Evolutionary conservation across 2,797 vertebrate species (phyloP).

Genomic region (Rhinichthys osculus): DNA sequence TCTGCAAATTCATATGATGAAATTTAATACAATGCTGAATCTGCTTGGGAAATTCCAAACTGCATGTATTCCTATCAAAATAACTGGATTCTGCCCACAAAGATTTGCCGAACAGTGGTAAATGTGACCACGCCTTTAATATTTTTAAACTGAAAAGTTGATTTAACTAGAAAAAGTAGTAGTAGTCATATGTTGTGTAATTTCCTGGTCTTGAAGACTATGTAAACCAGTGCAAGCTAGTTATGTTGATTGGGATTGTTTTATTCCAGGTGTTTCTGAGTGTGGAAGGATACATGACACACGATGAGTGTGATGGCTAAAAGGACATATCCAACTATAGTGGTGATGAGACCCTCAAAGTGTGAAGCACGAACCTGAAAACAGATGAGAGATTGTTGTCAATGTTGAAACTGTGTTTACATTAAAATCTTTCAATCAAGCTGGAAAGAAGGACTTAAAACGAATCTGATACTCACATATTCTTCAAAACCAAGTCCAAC

Average conservation of each 20-base stretch:
- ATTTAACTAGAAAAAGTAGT: background rate
- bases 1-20: background rate
- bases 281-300: conserved; percentile 96
- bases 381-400: background rate
- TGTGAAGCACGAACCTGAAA: conserved; percentile 94
- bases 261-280: background rate
- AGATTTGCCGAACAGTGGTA: background rate
- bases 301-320: conserved; percentile 95
- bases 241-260: background rate
- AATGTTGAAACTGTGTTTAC: background rate
- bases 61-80: background rate
- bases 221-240: background rate
- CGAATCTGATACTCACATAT: conserved; percentile 84
- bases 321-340: conserved; percentile 96
- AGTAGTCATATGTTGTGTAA: too few species aligned
- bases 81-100: background rate
- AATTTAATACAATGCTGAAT: background rate
- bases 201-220: background rate
- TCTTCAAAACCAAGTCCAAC: conserved; percentile 97
- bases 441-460: background rate
- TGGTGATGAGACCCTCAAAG: conserved; percentile 98
- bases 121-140: background rate
- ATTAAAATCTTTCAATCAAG: background rate
- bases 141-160: background rate
- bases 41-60: background rate